phyloP scores from a whole-genome alignment of 2,888 invertebrate genomes.

The Polia nebulosa region DNA sequence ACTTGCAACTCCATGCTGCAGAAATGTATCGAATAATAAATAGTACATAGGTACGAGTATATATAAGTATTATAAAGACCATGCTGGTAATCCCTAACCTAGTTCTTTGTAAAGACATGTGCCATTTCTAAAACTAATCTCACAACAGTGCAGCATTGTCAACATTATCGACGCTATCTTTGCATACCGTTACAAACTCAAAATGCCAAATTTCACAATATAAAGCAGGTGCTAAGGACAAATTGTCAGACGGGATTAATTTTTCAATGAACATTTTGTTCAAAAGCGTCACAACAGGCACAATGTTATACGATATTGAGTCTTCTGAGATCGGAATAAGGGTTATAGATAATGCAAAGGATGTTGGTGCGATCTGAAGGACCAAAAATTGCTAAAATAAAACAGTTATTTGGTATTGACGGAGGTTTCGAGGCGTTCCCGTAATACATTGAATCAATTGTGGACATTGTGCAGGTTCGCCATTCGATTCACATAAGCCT shows the following conservation, averaged over 20 bases:
- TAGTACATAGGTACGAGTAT: too few relatives aligned
- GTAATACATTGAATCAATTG: conserved; percentile 81
- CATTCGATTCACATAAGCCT: conserved; percentile 77
- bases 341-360: background rate
- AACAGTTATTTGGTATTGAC: conserved; percentile 70
- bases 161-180: conserved; percentile 53
- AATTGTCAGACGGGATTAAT: conserved; percentile 68
- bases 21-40: too few relatives aligned
- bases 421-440: conserved; percentile 73
- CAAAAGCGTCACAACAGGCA: background rate
- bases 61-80: background rate
- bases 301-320: conserved; percentile 12
- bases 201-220: conserved; percentile 55
- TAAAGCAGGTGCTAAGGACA: conserved; percentile 68
- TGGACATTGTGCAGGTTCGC: conserved; percentile 71
- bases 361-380: conserved; percentile 17
- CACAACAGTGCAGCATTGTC: conserved; percentile 38
- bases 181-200: conserved; percentile 61
- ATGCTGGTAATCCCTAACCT: conserved; percentile 26
- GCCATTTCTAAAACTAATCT: conserved; percentile 40
- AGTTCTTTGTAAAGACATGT: conserved; percentile 23
- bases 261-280: conserved; percentile 27
- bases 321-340: conserved; percentile 17
- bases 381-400: conserved; percentile 62
- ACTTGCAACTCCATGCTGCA: too few relatives aligned